A percentile compares a stretch with the other conserved stretches of the same genome.
Conservation (phyloP, 2,888 invertebrate species). For the Anthrax anthrax region DNA sequence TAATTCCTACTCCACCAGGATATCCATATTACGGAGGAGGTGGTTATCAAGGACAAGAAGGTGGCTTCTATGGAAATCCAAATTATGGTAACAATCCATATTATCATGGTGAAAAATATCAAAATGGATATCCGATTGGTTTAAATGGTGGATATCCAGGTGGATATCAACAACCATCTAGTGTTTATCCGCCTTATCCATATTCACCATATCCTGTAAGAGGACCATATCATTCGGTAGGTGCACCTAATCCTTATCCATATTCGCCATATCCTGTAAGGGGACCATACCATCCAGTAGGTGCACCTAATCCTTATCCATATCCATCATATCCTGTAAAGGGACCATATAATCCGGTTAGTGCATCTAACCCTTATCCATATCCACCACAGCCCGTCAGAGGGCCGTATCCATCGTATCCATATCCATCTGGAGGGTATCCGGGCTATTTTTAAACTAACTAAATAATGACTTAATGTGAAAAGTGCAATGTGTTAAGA, state of each 20-base stretch:
- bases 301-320: not conserved
- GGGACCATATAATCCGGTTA: too few species aligned
- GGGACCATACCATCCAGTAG: not conserved
- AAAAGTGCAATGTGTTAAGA: too few species aligned
- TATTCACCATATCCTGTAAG: not conserved
- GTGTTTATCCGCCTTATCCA: not conserved
- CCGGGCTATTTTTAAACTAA: too few species aligned
- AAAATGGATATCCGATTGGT: not conserved
- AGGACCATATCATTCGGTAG: not conserved
- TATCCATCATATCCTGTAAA: too few species aligned
- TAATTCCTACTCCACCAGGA: not conserved
- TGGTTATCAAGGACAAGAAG: not conserved
- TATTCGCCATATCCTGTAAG: not conserved
- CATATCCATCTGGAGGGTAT: not conserved
- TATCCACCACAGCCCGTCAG: too few species aligned
- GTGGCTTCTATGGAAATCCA: not conserved
- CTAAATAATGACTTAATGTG: too few species aligned
- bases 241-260: not conserved
- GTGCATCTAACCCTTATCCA: too few species aligned
- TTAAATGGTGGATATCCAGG: not conserved
- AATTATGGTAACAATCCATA: not conserved
- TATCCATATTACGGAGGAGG: not conserved
- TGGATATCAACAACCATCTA: not conserved
- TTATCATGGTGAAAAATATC: not conserved
- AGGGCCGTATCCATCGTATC: too few species aligned